Base-by-base conservation (phyloP, 2,797 vertebrate genomes). In the Martes flavigula region DNA sequence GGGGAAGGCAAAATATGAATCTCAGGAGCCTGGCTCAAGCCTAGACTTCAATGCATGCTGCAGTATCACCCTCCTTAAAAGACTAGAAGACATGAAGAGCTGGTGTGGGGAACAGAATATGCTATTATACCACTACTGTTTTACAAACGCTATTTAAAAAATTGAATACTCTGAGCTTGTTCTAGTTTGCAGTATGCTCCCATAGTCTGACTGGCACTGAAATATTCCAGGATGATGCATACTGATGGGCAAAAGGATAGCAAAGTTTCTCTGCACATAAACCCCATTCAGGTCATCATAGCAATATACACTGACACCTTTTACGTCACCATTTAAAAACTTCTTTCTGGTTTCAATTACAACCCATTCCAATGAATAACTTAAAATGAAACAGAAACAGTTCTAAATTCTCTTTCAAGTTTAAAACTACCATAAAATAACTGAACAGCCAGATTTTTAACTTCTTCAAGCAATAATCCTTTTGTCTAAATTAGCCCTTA, bases 401-500 rank as follows among this genome's bases (percentile, higher is more conserved):
- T 58, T 91, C 35, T 75, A 83, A 95, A 62, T 73, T 72, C 30
- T 92, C 56, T 89, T 40, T 12, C 78, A 92, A 90, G 58, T 87
- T 91, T 85, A 73, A 96, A 96, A 85, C 30, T 87, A 43, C 13
- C 54, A 72, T 48, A 62, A 90, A 90, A 95, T 48, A 91, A 87
- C 81, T 66, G 6, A 97, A 90, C 2, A 87, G 30, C n/a, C 56
- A 85, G 11, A 83, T 93, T 82, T 40, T 91, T 91, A 83, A 94
- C 35, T 96, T 94, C n/a, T 51, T 87, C 0, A 64, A 87, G 8
- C 27, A 95, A 94, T 72, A 87, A 70, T 15, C 10, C 27, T 62
- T 85, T 62, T n/a, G 12, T 88, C 54, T 92, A 93, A 56, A 7
- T 73, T 68, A 96, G 48, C 20, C 43, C 13, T 93, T 82, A 87